These are phyloP conservation scores for Apis florea DNA, from an alignment of 1,140 invertebrate genomes.

Conservation along the genomic window DNA sequence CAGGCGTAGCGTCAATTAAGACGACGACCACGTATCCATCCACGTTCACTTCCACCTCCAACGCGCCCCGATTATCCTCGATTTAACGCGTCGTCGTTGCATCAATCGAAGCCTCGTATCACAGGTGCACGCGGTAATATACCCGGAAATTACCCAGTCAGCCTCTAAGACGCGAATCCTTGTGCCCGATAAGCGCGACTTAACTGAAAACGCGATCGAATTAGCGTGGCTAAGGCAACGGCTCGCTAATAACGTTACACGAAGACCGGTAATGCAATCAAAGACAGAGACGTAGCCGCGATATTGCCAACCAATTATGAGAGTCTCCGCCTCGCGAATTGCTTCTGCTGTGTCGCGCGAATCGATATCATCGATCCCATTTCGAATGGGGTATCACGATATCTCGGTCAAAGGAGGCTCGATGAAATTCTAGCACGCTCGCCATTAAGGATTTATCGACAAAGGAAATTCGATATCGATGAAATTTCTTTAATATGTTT, in stretches of 20 bases:
- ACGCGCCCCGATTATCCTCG: neutral
- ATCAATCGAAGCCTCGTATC: neutral
- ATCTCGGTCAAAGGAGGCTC: neutral
- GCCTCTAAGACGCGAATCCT: neutral
- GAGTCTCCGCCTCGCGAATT: neutral
- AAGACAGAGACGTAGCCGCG: slow-evolving; percentile 7
- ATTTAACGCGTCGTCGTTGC: neutral
- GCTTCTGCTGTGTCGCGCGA: neutral
- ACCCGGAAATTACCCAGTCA: neutral
- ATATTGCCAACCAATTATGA: slow-evolving; percentile 12
- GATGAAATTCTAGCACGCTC: neutral
- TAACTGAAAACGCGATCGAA: slow-evolving; percentile 45
- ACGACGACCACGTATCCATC: too few relatives aligned
- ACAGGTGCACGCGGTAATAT: too few relatives aligned
- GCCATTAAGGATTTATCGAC: too few relatives aligned
- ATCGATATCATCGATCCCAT: neutral
- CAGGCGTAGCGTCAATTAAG: too few relatives aligned
- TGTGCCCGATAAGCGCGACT: too few relatives aligned
- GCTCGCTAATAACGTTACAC: slow-evolving; percentile 32
- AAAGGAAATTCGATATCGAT: too few relatives aligned
- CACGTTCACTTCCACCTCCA: too few relatives aligned
- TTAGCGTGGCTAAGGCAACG: slow-evolving; percentile 30
- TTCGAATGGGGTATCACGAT: neutral
- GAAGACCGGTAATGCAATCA: slow-evolving; percentile 29
- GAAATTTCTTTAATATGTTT: too few relatives aligned